These are phyloP conservation scores for Fragariocoptes setiger DNA, from an alignment of 1,140 invertebrate genomes.

Conservation along the genomic window DNA sequence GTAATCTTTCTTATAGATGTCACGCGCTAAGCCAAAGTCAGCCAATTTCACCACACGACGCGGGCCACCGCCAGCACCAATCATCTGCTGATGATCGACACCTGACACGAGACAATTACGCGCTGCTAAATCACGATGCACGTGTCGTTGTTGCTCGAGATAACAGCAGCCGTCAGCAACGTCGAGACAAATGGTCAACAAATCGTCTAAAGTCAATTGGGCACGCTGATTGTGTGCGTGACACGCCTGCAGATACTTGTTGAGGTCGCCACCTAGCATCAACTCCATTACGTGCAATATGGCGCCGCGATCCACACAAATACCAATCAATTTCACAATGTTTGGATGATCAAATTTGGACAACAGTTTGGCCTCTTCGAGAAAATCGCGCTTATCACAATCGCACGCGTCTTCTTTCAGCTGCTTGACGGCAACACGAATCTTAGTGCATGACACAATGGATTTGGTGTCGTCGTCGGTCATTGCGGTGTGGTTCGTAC, in stretches of 20 bases:
- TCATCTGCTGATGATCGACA: constrained; percentile 22
- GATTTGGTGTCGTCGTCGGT: too few relatives aligned
- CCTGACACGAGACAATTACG: constrained; percentile 64
- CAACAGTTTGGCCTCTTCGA: constrained; percentile 88
- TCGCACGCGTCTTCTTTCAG: constrained; percentile 62
- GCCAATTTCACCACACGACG: constrained; percentile 56
- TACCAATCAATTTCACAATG: constrained; percentile 60
- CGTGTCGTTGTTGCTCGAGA: constrained; percentile 72
- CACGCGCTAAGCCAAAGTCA: constrained; percentile 54
- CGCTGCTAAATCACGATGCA: constrained; percentile 71
- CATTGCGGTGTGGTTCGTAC: too few relatives aligned
- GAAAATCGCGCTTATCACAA: constrained; percentile 62
- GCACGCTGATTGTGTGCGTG: constrained; percentile 3
- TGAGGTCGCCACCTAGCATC: constrained; percentile 79
- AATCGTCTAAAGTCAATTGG: constrained; percentile 35
- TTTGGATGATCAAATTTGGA: constrained; percentile 85
- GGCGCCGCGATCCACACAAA: constrained; percentile 68
- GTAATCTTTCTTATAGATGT: constrained; percentile 28
- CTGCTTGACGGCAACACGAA: constrained; percentile 9
- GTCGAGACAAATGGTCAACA: constrained; percentile 69
- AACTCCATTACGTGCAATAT: constrained; percentile 77
- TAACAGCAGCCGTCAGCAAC: constrained; percentile 68
- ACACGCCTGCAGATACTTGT: constrained; percentile 39
- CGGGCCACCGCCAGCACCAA: too few relatives aligned
- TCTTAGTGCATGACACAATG: too few relatives aligned